phyloP scores from a whole-genome alignment of 2,797 vertebrate species.

The Chromobotia macracanthus region DNA sequence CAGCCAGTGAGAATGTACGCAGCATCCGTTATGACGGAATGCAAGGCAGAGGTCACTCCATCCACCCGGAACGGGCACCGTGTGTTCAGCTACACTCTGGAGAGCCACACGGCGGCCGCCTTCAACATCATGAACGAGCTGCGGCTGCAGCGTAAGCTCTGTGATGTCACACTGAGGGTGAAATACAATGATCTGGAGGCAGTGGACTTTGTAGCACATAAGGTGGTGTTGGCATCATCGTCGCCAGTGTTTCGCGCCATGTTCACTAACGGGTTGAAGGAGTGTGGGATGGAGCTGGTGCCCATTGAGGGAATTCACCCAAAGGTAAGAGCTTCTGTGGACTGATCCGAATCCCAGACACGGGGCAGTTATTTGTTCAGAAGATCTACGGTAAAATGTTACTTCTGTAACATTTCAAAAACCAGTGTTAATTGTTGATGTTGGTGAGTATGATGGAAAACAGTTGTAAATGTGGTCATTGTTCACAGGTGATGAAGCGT shows the following conservation, averaged over 20 bases:
- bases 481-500: constrained; percentile 85
- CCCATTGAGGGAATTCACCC: constrained; percentile 94
- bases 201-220: constrained; percentile 90
- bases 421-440: not conserved
- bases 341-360: not conserved
- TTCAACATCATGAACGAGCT: constrained; percentile 94
- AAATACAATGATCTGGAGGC: constrained; percentile 83
- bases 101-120: constrained; percentile 90
- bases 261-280: constrained; percentile 91
- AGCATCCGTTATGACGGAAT: constrained; percentile 83
- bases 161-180: constrained; percentile 90
- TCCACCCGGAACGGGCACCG: constrained; percentile 86
- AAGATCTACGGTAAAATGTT: not conserved
- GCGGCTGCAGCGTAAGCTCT: constrained; percentile 85
- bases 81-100: constrained; percentile 91
- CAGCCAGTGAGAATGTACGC: constrained; percentile 70
- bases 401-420: no score
- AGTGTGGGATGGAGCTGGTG: constrained; percentile 91
- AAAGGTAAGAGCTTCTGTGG: constrained; percentile 66
- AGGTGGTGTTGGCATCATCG: constrained; percentile 90
- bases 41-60: constrained; percentile 92
- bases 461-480: not conserved
- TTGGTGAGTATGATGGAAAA: not conserved
- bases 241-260: constrained; percentile 93
- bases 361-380: not conserved